Evolutionary conservation across 2,888 invertebrate genomes (phyloP).

Genomic region (Trachelus tabidus): DNA sequence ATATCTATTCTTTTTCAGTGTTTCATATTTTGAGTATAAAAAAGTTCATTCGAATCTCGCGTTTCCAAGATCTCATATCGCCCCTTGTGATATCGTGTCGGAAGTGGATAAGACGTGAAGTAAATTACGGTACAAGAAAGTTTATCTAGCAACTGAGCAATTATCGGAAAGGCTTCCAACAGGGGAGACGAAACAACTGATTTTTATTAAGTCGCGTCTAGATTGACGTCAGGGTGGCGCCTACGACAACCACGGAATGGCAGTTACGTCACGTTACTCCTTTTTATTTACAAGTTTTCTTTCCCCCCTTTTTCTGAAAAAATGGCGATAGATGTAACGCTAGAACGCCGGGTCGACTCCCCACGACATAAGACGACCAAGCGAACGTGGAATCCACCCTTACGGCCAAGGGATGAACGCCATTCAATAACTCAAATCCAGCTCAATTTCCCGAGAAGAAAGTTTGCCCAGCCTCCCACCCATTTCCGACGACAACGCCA

Average conservation of each 20-base stretch:
- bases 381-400: slow-evolving; percentile 10
- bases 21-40: background rate
- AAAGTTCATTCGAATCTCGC: background rate
- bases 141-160: background rate
- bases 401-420: slow-evolving; percentile 36
- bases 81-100: background rate
- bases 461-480: slow-evolving; percentile 42
- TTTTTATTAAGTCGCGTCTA: slow-evolving; percentile 42
- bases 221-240: slow-evolving; percentile 30
- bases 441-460: slow-evolving; percentile 62
- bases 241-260: slow-evolving; percentile 35
- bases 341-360: background rate
- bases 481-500: slow-evolving; percentile 25
- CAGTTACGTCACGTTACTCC: slow-evolving; percentile 41
- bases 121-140: background rate
- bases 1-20: background rate
- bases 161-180: background rate
- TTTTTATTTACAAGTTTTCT: slow-evolving; percentile 56
- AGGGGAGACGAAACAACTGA: slow-evolving; percentile 35
- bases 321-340: slow-evolving; percentile 50
- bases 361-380: background rate
- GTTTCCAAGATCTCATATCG: background rate
- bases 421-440: slow-evolving; percentile 62
- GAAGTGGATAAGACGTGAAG: background rate
- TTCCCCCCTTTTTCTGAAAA: slow-evolving; percentile 29